Base-by-base conservation (phyloP, 2,888 invertebrate genomes). In the Deilephila elpenor region DNA sequence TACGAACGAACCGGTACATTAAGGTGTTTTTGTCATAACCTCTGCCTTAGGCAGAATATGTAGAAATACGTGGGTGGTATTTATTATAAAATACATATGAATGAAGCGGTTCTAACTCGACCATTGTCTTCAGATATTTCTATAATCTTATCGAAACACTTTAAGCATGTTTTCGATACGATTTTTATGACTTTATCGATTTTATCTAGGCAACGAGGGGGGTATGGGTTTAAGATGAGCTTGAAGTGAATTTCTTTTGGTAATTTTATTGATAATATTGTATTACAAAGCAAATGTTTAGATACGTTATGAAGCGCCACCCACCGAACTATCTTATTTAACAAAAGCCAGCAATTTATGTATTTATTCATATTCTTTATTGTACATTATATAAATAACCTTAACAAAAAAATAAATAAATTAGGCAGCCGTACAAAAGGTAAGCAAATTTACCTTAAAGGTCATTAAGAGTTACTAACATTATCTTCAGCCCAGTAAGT, bases 21-120 rank as follows among this genome's bases (percentile, higher is more conserved):
- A 44, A 67, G 64, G 44, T 25, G 32, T 44, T 67, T 44, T n/a
- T 44, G 51, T 14, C 17, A 67, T 51, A 20, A 17, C 20, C 67
- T 25, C 11, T 17, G 44, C 25, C 17, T 44, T 51, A 51, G 17
- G 25, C 67, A 51, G 37, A 64, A 37, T 44, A 37, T 44, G 64
- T 67, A 29, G 19, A 34, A 14, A 5, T 17, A 6, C 19, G 67
- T 67, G 67, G 67, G 67, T 25, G 51, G 44, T 51, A 44, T 51
- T 64, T 64, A 64, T 64, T 51, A 51, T 51, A 44, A 51, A 67
- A 67, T 67, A 67, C 67, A 51, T 20, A 67, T 61, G 37, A 62
- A 62, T 62, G 34, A 19, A 62, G 34, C n/a, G 34, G 17, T 6
- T 51, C 44, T 67, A 25, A 44, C 25, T 25, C 7, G 20, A 14